Base-by-base conservation (phyloP, 2,888 invertebrate genomes). In the Laspeyria flexula region DNA sequence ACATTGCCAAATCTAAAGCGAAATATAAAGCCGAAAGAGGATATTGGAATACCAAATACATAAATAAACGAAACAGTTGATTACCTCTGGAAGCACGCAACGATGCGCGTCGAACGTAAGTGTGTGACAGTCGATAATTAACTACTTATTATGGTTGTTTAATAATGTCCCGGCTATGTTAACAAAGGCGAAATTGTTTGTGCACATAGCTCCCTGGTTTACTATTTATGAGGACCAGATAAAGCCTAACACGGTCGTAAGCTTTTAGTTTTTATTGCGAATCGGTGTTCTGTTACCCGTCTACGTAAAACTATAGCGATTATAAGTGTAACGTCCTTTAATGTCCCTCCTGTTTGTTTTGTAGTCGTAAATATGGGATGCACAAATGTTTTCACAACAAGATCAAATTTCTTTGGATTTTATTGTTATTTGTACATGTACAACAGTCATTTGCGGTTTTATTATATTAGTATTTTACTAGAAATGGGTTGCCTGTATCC, bases 111-210 rank as follows among this genome's bases (percentile, higher is more conserved):
- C 66, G 71, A 69, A 72, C 70, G 58, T 65, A 59, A 67, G 72
- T 67, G 69, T 75, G 77, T 76, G 83, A 79, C 81, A 78, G 73
- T 78, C 79, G 74, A 84, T 86, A 87, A 86, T 87, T 86, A 86
- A 86, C 83, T 74, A 79, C 81, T 78, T 84, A 86, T 83, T 85
- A 83, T 75, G 74, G 77, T 72, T 69, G 79, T 80, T 81, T 81
- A 84, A 85, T 85, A 84, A 75, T 81, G 82, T 75, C 75, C 73
- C 59, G 75, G 60, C 77, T 72, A 86, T 81, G 85, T 86, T 85
- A 86, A 85, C 85, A 78, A 83, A 83, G 78, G 77, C 80, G 64
- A 81, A 86, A 84, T 81, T 75, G 80, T 76, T 77, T 72, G 59
- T 60, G 31, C 64, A 70, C 60, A 64, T 75, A 71, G 71, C 78